Conservation (phyloP, 2,113 vertebrate species). For the Laterallus jamaicensis region DNA sequence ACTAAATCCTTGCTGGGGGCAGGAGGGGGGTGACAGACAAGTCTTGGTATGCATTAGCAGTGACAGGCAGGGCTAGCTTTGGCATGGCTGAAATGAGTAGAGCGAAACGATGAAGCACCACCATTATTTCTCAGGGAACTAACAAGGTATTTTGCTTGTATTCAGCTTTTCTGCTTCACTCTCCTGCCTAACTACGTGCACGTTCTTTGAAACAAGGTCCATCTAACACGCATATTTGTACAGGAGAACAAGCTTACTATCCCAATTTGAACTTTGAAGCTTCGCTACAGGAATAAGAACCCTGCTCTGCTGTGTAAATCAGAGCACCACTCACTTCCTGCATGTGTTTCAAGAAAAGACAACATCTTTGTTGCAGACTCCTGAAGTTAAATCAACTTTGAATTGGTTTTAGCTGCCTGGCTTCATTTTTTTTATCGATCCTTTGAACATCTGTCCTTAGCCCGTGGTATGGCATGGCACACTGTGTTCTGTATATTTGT, state of each 20-base stretch:
- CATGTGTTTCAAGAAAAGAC: not conserved
- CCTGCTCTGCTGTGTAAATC: not conserved
- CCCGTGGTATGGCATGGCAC: not conserved
- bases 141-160: not conserved
- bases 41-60: conserved; percentile 27
- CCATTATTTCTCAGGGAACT: not conserved
- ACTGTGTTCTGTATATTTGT: conserved; percentile 17
- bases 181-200: not conserved
- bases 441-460: conserved; percentile 31
- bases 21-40: not conserved
- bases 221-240: not conserved
- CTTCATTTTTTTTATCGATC: not conserved
- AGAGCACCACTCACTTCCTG: not conserved
- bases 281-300: not conserved
- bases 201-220: not conserved
- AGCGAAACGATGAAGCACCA: not conserved
- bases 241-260: not conserved
- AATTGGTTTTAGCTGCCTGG: not conserved
- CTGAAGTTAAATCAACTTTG: not conserved
- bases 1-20: not conserved
- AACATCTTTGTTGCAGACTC: not conserved
- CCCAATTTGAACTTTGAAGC: not conserved
- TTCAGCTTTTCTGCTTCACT: not conserved
- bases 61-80: conserved; percentile 6
- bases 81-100: not conserved